These are phyloP conservation scores for Aporophyla nigra DNA, from an alignment of 2,888 invertebrate genomes.

Conservation along the genomic window DNA sequence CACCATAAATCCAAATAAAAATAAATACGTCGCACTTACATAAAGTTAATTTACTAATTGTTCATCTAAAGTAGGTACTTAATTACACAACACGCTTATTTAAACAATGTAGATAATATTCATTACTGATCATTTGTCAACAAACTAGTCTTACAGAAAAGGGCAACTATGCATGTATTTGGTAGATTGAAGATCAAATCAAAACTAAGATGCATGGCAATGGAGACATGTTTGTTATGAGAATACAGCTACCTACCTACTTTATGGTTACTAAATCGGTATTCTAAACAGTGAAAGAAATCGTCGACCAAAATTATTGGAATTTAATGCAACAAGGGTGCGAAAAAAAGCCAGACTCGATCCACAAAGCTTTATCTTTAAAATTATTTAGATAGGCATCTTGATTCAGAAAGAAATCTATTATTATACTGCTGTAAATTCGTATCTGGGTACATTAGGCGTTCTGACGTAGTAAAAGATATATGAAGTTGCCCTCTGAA, in stretches of 20 bases:
- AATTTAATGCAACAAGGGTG: neutral
- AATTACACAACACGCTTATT: neutral
- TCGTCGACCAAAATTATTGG: neutral
- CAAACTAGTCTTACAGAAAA: neutral
- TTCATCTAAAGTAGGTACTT: neutral
- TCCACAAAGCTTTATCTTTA: slow-evolving; percentile 24
- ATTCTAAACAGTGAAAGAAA: neutral
- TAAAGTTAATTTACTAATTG: neutral
- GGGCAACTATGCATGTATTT: neutral
- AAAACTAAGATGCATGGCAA: neutral
- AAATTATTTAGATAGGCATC: slow-evolving; percentile 25
- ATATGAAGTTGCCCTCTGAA: slow-evolving; percentile 29
- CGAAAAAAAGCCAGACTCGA: neutral
- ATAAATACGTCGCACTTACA: neutral
- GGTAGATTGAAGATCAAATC: neutral
- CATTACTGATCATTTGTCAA: neutral
- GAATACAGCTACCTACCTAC: neutral
- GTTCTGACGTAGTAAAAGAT: slow-evolving; percentile 35
- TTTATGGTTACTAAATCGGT: neutral
- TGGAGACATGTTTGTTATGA: neutral
- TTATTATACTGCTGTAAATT: slow-evolving; percentile 34
- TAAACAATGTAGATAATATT: neutral
- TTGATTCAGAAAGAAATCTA: slow-evolving; percentile 22
- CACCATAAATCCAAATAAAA: neutral
- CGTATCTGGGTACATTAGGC: slow-evolving; percentile 30